Evolutionary conservation across 2,113 vertebrate genomes (phyloP).

Genomic region (Vireo altiloquus): DNA sequence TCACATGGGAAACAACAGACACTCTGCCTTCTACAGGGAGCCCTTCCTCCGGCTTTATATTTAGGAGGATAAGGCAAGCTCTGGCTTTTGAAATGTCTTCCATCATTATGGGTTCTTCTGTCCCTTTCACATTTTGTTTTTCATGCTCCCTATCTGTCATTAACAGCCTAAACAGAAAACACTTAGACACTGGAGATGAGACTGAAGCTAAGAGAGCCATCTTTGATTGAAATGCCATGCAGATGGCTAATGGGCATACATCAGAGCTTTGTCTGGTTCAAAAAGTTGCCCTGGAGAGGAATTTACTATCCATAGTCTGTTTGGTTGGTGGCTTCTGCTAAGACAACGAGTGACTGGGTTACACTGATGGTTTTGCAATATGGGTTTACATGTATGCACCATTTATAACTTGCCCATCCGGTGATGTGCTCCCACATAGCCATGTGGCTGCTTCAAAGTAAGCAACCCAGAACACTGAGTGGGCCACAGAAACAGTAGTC

Average conservation of each 20-base stretch:
- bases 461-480: not conserved
- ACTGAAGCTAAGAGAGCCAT: not conserved
- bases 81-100: not conserved
- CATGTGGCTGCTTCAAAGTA: not conserved
- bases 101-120: not conserved
- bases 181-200: not conserved
- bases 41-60: not conserved
- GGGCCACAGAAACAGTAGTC: not conserved
- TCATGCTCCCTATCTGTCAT: not conserved
- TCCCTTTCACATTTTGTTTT: not conserved
- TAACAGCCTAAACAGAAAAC: not conserved
- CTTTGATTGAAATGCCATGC: not conserved
- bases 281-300: not conserved
- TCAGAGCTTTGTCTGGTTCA: not conserved
- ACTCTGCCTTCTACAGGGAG: not conserved
- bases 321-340: not conserved
- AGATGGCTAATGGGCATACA: not conserved
- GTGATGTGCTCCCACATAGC: not conserved
- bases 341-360: not conserved
- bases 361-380: not conserved
- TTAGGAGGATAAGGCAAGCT: not conserved
- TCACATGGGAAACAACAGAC: not conserved
- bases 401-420: not conserved
- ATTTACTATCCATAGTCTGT: not conserved
- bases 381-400: not conserved